A percentile compares a stretch with the other conserved stretches of the same genome.
These are phyloP conservation scores for Scolopax bukidnonensis DNA, from an alignment of 2,797 vertebrate genomes.

Conservation along the genomic window DNA sequence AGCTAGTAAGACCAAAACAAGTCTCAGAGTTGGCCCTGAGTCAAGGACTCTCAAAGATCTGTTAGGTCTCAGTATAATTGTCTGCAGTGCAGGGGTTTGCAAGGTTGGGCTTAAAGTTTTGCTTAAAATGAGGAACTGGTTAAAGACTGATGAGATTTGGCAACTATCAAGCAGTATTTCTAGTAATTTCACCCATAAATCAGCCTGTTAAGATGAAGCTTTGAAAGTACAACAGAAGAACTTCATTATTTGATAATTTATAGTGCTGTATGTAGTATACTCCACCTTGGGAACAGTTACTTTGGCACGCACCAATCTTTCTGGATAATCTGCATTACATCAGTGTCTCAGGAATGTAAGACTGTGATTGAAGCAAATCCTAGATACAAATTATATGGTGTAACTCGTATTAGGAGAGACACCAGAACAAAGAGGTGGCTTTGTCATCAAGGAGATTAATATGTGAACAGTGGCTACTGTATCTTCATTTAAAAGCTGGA, in stretches of 20 bases:
- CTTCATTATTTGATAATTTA: constrained; percentile 65
- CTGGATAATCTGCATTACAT: constrained; percentile 69
- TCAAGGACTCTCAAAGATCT: constrained; percentile 20
- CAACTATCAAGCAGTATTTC: constrained; percentile 29
- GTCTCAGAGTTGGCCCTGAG: not conserved
- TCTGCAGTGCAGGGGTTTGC: not conserved
- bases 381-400: constrained; percentile 63
- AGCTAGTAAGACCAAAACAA: not conserved
- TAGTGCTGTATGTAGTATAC: not conserved
- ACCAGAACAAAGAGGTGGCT: constrained; percentile 60
- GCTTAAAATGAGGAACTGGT: constrained; percentile 36
- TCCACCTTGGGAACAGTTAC: constrained; percentile 63
- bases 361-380: constrained; percentile 68
- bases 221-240: constrained; percentile 61
- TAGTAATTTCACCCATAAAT: constrained; percentile 63
- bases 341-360: constrained; percentile 66
- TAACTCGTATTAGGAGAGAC: constrained; percentile 55
- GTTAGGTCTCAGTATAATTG: not conserved
- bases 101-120: constrained; percentile 31
- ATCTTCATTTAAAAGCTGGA: constrained; percentile 60
- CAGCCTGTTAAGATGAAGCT: constrained; percentile 51
- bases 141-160: constrained; percentile 63
- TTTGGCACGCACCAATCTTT: constrained; percentile 67
- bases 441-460: constrained; percentile 70
- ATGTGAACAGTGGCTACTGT: constrained; percentile 51